Conservation (phyloP, 92 coral and sea anemone genomes). For the Anthopleura xanthogrammica region DNA sequence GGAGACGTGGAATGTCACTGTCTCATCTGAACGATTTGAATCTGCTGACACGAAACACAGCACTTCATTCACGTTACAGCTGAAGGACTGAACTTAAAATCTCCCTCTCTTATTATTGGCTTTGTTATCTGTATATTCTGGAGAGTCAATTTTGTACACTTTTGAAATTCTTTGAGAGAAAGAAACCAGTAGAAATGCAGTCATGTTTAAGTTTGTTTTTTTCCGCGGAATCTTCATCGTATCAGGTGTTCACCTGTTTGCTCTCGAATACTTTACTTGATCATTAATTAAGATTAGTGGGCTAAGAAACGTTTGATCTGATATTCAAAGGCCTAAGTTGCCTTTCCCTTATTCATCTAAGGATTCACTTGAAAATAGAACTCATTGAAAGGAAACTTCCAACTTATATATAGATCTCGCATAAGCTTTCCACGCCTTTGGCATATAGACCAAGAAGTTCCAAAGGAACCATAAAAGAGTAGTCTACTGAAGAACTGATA, state of each 20-base stretch:
- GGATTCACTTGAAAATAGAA: neutral
- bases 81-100: neutral
- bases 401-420: no score
- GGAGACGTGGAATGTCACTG: no score
- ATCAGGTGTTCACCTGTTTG: neutral
- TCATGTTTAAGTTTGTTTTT: neutral
- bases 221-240: neutral
- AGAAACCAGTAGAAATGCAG: neutral
- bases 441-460: no score
- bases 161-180: neutral
- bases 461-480: no score
- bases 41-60: neutral
- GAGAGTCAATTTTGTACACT: neutral
- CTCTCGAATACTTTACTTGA: neutral
- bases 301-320: neutral
- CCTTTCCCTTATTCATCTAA: neutral
- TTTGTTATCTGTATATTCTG: neutral
- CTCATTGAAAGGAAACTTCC: neutral
- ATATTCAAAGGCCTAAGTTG: neutral
- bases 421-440: no score
- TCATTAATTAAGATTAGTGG: neutral
- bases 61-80: neutral
- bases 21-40: neutral
- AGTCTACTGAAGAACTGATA: no score
- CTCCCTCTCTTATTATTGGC: neutral